Base-by-base conservation (phyloP, 2,113 vertebrate species). In the Nyctereutes procyonoides region DNA sequence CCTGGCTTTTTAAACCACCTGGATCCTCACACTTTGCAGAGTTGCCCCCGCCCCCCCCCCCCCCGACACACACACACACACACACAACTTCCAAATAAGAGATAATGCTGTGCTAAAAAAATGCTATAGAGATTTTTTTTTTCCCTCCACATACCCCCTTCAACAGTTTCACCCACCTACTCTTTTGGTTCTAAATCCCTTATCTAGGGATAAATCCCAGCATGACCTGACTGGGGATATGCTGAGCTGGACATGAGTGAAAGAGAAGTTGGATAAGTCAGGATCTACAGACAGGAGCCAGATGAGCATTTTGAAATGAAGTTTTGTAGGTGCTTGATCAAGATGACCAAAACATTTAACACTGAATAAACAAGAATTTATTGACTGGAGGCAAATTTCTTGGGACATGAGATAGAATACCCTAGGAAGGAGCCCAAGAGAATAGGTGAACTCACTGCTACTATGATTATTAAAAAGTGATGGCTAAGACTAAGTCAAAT, bases 21-120 rank as follows among this genome's bases (percentile, higher is more conserved):
- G n/a, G 15, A 63, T 53, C 24, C 65, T 76, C 20, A 35, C 30
- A 35, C 14, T 48, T 88, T 83, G 13, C 4, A 63, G 30, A 73
- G n/a, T 0, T 43, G 17, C 9, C 1, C 14, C 10, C 9, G 0
- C 14, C 10, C 13, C 6, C 43, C 8, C 24, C 43, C 8, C 13
- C 43, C 69, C 20, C 32, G 20, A 60, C 13, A 43, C 43, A 43
- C 43, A 43, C 43, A 43, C 43, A 43, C n/a, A 26, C 67, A 16
- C 28, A 43, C 43, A 30, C 63, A 65, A 3, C 51, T 53, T 58
- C 26, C 16, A 80, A 58, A 63, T 22, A 69, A 56, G 12, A 81
- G 10, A 22, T 5, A 16, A 3, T 22, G 6, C 12, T 87, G 10
- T n/a, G 3, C 73, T 74, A 14, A 56, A 55, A 55, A 84, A 81